Conservation (phyloP, 2,888 invertebrate genomes). For the Merodon equestris region DNA sequence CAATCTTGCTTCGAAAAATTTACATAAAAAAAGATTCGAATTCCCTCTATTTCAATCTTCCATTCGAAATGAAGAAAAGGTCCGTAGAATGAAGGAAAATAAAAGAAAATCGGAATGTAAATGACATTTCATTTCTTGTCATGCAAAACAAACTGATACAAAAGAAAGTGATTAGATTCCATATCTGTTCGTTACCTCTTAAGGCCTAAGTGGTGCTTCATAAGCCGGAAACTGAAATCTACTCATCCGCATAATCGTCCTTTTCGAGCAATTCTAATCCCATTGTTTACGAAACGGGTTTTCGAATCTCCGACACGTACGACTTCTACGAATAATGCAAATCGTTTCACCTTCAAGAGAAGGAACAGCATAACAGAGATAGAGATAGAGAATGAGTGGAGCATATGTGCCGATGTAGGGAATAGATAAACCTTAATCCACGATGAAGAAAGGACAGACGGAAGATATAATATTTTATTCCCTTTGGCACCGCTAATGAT, state of each 20-base stretch:
- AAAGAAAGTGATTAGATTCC: constrained; percentile 42
- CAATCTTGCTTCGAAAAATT: too few species aligned
- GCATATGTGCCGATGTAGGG: constrained; percentile 45
- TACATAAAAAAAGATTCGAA: too few species aligned
- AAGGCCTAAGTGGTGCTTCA: too few species aligned
- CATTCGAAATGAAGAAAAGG: too few species aligned
- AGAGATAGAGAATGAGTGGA: constrained; percentile 21
- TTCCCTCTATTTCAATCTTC: too few species aligned
- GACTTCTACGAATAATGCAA: constrained; percentile 48
- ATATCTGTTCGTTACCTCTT: background rate
- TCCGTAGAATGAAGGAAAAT: too few species aligned
- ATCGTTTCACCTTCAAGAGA: constrained; percentile 49
- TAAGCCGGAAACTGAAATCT: constrained; percentile 27
- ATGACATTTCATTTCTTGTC: constrained; percentile 16
- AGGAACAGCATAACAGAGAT: too few species aligned
- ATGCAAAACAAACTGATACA: constrained; percentile 48
- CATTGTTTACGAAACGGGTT: constrained; percentile 32
- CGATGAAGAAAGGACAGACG: background rate
- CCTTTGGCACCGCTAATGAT: constrained; percentile 49
- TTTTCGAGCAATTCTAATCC: constrained; percentile 31
- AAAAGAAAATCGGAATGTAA: too few species aligned
- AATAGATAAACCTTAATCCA: constrained; percentile 49
- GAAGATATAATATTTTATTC: constrained; percentile 42
- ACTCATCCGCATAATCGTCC: constrained; percentile 39
- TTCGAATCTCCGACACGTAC: constrained; percentile 4